Conservation (phyloP, 2,888 invertebrate species). For the Pterostichus madidus region DNA sequence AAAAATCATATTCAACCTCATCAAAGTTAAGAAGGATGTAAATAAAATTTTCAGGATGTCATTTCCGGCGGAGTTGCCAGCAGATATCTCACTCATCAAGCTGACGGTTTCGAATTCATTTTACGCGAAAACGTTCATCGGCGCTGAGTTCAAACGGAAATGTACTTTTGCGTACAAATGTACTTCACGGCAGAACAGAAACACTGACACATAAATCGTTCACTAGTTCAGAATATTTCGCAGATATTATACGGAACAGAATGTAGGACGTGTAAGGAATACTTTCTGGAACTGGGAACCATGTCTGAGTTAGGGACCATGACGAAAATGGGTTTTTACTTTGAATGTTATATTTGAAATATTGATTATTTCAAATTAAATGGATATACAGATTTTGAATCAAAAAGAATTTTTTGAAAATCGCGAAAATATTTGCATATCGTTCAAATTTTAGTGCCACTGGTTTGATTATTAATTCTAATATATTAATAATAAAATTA, state of each 20-base stretch:
- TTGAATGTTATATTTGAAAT: slow-evolving; percentile 24
- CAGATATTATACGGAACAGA: slow-evolving; percentile 45
- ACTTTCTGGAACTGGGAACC: slow-evolving; percentile 9
- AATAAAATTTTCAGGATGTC: slow-evolving; percentile 51
- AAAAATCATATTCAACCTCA: slow-evolving; percentile 49
- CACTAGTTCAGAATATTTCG: slow-evolving; percentile 50
- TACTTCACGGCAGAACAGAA: not conserved
- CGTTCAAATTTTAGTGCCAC: too few species aligned
- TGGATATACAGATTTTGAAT: too few species aligned
- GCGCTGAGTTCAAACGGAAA: slow-evolving; percentile 24
- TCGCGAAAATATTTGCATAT: too few species aligned
- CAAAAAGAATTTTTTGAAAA: too few species aligned
- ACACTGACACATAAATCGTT: slow-evolving; percentile 43
- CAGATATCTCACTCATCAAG: slow-evolving; percentile 35
- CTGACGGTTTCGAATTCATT: not conserved
- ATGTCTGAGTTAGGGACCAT: slow-evolving; percentile 32
- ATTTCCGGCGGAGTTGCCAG: slow-evolving; percentile 23
- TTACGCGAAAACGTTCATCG: slow-evolving; percentile 6
- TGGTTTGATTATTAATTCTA: too few species aligned
- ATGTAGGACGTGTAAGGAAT: slow-evolving; percentile 38
- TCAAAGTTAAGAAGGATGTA: slow-evolving; percentile 57
- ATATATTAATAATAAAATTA: too few species aligned
- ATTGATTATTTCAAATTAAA: slow-evolving; percentile 2
- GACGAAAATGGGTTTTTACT: slow-evolving; percentile 32
- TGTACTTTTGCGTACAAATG: slow-evolving; percentile 29